A percentile compares a stretch with the other conserved stretches of the same genome.
Conservation (phyloP, 2,888 invertebrate genomes). For the Synergus umbraculus region DNA sequence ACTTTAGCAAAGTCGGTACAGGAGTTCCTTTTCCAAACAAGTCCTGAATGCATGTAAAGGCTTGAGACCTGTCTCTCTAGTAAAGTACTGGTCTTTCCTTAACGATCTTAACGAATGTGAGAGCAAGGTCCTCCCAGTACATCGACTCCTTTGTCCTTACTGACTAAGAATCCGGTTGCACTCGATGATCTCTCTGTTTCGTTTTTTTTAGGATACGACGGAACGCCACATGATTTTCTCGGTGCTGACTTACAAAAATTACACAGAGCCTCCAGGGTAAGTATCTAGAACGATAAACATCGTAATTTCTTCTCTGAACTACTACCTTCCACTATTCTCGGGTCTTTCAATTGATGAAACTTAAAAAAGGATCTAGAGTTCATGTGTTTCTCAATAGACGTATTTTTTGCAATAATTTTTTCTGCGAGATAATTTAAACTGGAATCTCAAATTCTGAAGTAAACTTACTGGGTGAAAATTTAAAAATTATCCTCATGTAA, state of each 20-base stretch:
- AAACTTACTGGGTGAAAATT: too few species aligned
- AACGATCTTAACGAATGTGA: slow-evolving; percentile 68
- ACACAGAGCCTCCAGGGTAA: slow-evolving; percentile 84
- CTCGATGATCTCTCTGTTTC: slow-evolving; percentile 57
- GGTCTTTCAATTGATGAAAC: slow-evolving; percentile 12
- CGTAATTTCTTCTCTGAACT: slow-evolving; percentile 30
- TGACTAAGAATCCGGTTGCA: slow-evolving; percentile 57
- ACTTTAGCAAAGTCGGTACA: slow-evolving; percentile 7
- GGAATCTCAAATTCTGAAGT: not conserved
- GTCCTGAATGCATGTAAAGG: slow-evolving; percentile 26
- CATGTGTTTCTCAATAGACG: slow-evolving; percentile 6
- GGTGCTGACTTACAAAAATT: slow-evolving; percentile 71
- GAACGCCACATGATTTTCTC: slow-evolving; percentile 74
- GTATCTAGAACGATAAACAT: slow-evolving; percentile 58
- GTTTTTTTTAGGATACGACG: slow-evolving; percentile 72
- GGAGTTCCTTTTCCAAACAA: slow-evolving; percentile 37
- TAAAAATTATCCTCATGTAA: too few species aligned
- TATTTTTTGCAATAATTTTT: not conserved
- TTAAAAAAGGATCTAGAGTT: not conserved
- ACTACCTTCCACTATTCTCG: slow-evolving; percentile 28
- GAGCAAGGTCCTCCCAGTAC: slow-evolving; percentile 58
- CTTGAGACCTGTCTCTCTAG: slow-evolving; percentile 40
- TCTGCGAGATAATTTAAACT: not conserved
- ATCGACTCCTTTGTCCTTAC: slow-evolving; percentile 55
- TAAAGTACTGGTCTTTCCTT: slow-evolving; percentile 68